phyloP scores from a whole-genome alignment of 1,140 invertebrate species.

The Armadillidium nasatum region DNA sequence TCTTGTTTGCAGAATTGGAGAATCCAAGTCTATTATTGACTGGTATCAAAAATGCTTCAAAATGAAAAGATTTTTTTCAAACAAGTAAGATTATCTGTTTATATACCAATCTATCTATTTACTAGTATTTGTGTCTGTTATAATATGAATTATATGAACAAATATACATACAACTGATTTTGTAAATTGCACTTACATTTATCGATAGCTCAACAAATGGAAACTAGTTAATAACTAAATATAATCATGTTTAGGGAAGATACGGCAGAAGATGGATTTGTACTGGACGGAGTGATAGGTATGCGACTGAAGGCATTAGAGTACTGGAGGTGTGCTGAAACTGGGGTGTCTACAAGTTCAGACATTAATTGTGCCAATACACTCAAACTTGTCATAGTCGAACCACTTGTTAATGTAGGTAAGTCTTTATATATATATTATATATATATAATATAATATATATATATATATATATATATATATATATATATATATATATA shows the following conservation, averaged over 20 bases:
- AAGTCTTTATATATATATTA: slow-evolving; percentile 25
- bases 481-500: too few species aligned
- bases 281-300: slow-evolving; percentile 49
- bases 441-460: too few species aligned
- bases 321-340: slow-evolving; percentile 56
- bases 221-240: too few species aligned
- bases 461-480: too few species aligned
- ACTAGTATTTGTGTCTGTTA: too few species aligned
- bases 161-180: too few species aligned
- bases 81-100: slow-evolving; percentile 49
- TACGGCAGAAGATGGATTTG: slow-evolving; percentile 49
- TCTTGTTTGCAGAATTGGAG: slow-evolving; percentile 50
- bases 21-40: slow-evolving; percentile 49
- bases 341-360: slow-evolving; percentile 46
- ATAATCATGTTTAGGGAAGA: slow-evolving; percentile 45
- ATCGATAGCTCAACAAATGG: too few species aligned
- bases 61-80: slow-evolving; percentile 54
- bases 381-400: slow-evolving; percentile 54
- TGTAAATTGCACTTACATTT: too few species aligned
- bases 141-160: too few species aligned
- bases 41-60: slow-evolving; percentile 55
- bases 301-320: slow-evolving; percentile 54
- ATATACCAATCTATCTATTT: too few species aligned
- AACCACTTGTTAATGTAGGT: slow-evolving; percentile 52
- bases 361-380: slow-evolving; percentile 33